Percentiles rank a stretch among this genome's conserved stretches.
Conservation (phyloP, 2,113 vertebrate species). For the Crotalus viridis region DNA sequence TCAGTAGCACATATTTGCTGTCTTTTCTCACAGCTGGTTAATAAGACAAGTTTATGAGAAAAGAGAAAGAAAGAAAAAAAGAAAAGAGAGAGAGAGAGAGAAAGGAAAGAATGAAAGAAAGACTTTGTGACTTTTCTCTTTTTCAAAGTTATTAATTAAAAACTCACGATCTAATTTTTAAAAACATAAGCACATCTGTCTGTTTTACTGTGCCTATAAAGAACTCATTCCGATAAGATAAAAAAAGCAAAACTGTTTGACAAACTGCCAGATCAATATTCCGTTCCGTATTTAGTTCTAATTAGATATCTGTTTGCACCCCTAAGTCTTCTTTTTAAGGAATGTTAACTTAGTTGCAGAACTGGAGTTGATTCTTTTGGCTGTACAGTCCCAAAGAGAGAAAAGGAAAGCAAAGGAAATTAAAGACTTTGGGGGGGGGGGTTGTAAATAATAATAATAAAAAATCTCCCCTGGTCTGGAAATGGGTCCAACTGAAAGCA, state of each 20-base stretch:
- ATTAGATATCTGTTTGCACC: not conserved
- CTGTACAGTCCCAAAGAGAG: slow-evolving; percentile 16
- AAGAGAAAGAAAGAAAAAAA: not conserved
- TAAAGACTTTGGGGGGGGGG: slow-evolving; percentile 66
- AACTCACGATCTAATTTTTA: not conserved
- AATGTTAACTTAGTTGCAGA: slow-evolving; percentile 32
- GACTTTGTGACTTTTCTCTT: not conserved
- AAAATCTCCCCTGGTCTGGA: slow-evolving; percentile 89
- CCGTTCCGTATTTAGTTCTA: rapidly evolving
- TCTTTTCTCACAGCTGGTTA: slow-evolving; percentile 51
- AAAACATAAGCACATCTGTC: not conserved
- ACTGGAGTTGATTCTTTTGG: slow-evolving; percentile 8
- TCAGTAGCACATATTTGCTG: slow-evolving; percentile 60
- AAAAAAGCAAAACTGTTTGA: not conserved
- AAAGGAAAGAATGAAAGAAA: not conserved
- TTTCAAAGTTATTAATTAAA: not conserved
- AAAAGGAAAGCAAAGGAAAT: slow-evolving; percentile 78
- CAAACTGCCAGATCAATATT: not conserved
- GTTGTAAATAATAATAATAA: slow-evolving; percentile 31
- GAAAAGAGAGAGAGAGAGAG: not conserved
- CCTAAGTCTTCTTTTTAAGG: not conserved
- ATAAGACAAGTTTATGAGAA: slow-evolving; percentile 61
- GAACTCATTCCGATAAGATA: not conserved
- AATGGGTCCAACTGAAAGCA: slow-evolving; percentile 90
- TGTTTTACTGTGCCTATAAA: slow-evolving; percentile 54